Conservation (phyloP, 2,888 invertebrate species). For the Cephus pulcher region DNA sequence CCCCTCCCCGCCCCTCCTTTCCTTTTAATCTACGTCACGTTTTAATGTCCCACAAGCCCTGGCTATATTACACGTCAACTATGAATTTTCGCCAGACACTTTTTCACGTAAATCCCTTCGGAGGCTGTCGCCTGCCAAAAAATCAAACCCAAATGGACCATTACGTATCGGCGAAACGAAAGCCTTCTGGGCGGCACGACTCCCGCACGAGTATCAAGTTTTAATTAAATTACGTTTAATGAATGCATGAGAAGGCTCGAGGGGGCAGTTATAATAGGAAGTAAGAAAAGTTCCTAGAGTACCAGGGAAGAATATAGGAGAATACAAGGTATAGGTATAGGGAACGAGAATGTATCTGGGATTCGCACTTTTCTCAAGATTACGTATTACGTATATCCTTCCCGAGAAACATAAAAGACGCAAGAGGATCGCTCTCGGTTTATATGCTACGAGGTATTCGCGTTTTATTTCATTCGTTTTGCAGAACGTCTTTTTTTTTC, state of each 20-base stretch:
- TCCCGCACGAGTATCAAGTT: conserved; percentile 31
- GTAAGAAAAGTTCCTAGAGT: neutral
- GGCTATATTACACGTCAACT: neutral
- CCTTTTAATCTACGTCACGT: conserved; percentile 33
- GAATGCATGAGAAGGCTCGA: neutral
- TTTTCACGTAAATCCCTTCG: neutral
- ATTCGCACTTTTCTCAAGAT: neutral
- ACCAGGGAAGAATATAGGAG: neutral
- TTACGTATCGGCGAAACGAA: neutral
- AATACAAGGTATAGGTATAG: neutral
- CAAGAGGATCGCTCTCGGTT: conserved; percentile 19
- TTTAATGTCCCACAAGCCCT: neutral
- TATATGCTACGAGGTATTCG: conserved; percentile 36
- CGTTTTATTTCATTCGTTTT: conserved; percentile 37
- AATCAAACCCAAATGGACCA: neutral
- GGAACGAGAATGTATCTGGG: no score
- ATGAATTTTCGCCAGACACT: neutral
- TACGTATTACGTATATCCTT: neutral
- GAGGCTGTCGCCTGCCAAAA: neutral
- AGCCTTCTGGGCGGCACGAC: neutral
- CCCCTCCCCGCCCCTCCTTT: conserved; percentile 25
- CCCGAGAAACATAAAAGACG: neutral
- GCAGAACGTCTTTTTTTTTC: conserved; percentile 19
- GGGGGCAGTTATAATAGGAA: neutral
- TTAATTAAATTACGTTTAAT: conserved; percentile 51